Evolutionary conservation across 2,888 invertebrate species (phyloP), one percentile per base, ranked within the genome.

Genomic region (Brenthis hecate): DNA sequence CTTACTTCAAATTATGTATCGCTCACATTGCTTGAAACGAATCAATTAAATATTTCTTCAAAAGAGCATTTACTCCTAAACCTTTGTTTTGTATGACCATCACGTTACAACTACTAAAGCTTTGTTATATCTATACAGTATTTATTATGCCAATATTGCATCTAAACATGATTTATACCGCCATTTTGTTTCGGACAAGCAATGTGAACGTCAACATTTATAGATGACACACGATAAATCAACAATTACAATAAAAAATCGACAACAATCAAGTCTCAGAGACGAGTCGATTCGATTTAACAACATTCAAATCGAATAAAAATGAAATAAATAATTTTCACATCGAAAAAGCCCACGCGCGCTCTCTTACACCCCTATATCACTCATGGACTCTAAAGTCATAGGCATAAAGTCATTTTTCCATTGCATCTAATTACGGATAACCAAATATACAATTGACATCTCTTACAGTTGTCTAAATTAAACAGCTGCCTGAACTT

Each of bases 291-390:
- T 77, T 68, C 73, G 77, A 79, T 80, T 77, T 79, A 86, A 85
- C 84, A 84, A 87, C 80, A 78, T 81, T 82, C 76, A 78, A 81
- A 83, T 81, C 72, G 79, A 70, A 80, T 78, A 78, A 79, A 79
- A 80, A 78, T 55, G 28, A 66, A 58, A 56, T 57, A 62, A 62
- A 66, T 82, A 78, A 87, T 85, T 81, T 78, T 76, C 66, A 75
- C 62, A 74, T 70, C 60, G 76, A 78, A 76, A 78, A 84, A 83
- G 83, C 87, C 79, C 84, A 80, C 74, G 63, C 74, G 78, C 79
- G 82, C 79, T 72, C 53, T 66, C 4, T 56, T 57, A 48, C 6
- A 58, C 63, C 64, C 47, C 65, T 66, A 58, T 51, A 36, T 56
- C 56, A 54, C 19, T 63, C 51, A 32, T 19, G 28, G 19, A 58